A percentile compares a stretch with the other conserved stretches of the same genome.
Conservation (phyloP, 2,797 vertebrate species). For the Austrolebias charrua region DNA sequence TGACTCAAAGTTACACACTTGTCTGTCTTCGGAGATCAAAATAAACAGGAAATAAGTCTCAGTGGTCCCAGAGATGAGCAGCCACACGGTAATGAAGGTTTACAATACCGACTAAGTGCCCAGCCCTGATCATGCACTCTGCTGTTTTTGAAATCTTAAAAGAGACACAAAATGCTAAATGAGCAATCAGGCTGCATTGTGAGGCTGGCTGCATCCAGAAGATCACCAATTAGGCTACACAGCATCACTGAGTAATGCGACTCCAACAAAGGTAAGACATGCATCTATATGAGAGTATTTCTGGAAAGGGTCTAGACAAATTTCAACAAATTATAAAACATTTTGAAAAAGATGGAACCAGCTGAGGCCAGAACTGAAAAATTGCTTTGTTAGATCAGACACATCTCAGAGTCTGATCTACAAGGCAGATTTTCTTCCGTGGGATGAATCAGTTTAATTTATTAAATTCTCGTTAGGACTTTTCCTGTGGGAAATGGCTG, state of each 20-base stretch:
- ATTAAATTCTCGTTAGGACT: constrained; percentile 76
- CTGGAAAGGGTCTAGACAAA: neutral
- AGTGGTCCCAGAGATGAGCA: constrained; percentile 24
- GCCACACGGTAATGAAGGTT: constrained; percentile 36
- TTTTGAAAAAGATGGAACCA: neutral
- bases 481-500: constrained; percentile 69
- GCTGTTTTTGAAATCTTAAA: constrained; percentile 42
- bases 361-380: constrained; percentile 1
- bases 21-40: constrained; percentile 44
- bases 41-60: constrained; percentile 39
- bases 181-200: constrained; percentile 68
- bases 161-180: constrained; percentile 58
- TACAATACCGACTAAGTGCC: constrained; percentile 24
- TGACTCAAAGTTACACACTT: constrained; percentile 37
- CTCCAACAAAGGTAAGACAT: neutral
- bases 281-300: neutral
- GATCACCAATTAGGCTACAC: constrained; percentile 43
- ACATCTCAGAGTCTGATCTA: constrained; percentile 39
- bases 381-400: constrained; percentile 13
- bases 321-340: neutral
- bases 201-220: constrained; percentile 21
- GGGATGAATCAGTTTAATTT: constrained; percentile 70
- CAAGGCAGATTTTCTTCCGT: constrained; percentile 52
- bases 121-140: constrained; percentile 54
- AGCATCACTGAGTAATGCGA: constrained; percentile 2